These are phyloP conservation scores for Scaptomyza polygonia DNA, from an alignment of 2,888 invertebrate species.

Conservation along the genomic window DNA sequence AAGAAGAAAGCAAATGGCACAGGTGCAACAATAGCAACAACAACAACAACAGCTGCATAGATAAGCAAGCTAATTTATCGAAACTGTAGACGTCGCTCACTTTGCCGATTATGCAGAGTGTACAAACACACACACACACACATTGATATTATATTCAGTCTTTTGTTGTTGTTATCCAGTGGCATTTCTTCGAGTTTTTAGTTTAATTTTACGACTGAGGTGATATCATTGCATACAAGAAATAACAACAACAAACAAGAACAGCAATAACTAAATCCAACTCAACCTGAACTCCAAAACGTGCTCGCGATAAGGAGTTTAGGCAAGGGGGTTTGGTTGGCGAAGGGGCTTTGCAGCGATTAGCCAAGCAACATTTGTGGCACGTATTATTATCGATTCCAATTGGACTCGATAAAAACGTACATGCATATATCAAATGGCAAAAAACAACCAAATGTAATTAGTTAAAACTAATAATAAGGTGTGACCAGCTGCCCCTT, in stretches of 20 bases:
- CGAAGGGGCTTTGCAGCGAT: constrained; percentile 14
- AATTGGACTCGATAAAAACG: constrained; percentile 31
- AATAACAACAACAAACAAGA: constrained; percentile 3
- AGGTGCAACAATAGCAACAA: constrained; percentile 64
- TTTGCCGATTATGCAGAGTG: constrained; percentile 21
- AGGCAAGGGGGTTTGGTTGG: background rate
- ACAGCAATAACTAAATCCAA: constrained; percentile 33
- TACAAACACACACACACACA: constrained; percentile 9
- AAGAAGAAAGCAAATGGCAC: constrained; percentile 59
- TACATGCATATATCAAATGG: constrained; percentile 66
- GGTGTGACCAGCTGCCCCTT: constrained; percentile 58
- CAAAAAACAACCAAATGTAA: constrained; percentile 76
- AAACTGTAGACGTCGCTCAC: constrained; percentile 33
- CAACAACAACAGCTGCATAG: constrained; percentile 66
- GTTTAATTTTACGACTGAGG: constrained; percentile 35
- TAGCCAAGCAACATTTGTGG: constrained; percentile 38
- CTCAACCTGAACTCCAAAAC: constrained; percentile 51
- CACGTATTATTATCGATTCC: constrained; percentile 77
- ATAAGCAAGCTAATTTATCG: constrained; percentile 74
- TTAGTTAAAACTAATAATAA: constrained; percentile 74
- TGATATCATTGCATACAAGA: constrained; percentile 49
- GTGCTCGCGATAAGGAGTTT: constrained; percentile 68
- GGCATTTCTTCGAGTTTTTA: constrained; percentile 9
- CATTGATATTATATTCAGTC: no score
- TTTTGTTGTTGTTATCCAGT: constrained; percentile 15